A percentile compares a stretch with the other conserved stretches of the same genome.
These are phyloP conservation scores for Stenodema calcarata DNA, from an alignment of 2,888 invertebrate species.

Conservation along the genomic window DNA sequence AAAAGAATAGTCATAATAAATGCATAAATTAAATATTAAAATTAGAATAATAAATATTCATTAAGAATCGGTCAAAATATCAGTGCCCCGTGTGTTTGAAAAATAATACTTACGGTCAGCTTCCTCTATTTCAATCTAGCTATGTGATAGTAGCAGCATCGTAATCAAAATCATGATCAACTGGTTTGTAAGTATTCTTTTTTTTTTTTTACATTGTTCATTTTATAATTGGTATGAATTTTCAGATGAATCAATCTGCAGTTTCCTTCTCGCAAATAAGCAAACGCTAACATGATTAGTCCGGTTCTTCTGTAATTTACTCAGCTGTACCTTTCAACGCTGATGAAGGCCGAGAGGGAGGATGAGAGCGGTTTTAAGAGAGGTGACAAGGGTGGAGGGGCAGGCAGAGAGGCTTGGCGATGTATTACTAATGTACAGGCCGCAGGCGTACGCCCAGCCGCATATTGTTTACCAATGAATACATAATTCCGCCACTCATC, in stretches of 20 bases:
- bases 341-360: not conserved
- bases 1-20: not conserved
- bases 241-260: not conserved
- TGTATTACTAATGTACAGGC: not conserved
- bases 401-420: not conserved
- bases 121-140: not conserved
- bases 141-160: not conserved
- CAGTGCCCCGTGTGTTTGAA: not conserved
- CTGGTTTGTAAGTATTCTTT: conserved; percentile 37
- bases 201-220: not conserved
- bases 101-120: not conserved
- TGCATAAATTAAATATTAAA: not conserved
- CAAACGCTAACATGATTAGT: not conserved
- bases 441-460: not conserved
- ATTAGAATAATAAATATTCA: not conserved
- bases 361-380: not conserved
- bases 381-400: not conserved
- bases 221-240: not conserved
- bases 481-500: conserved; percentile 28
- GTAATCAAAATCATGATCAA: not conserved
- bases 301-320: too few species aligned
- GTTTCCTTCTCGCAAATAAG: too few species aligned
- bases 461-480: conserved; percentile 26
- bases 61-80: not conserved
- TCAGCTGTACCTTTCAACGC: not conserved